phyloP scores from a whole-genome alignment of 1,140 invertebrate species.

The Drosophila prosaltans region DNA sequence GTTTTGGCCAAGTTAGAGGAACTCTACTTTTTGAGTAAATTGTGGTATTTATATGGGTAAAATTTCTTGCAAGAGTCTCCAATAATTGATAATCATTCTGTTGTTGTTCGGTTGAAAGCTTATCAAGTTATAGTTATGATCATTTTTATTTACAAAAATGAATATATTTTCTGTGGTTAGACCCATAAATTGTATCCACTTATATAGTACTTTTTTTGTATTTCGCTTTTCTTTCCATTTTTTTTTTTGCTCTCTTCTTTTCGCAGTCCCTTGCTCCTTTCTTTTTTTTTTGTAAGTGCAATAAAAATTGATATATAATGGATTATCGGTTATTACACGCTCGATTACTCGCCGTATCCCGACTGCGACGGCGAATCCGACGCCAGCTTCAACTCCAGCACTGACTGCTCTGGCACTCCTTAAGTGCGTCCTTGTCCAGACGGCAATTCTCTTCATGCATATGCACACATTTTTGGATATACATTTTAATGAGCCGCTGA shows the following conservation, averaged over 20 bases:
- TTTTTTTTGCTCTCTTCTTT: not conserved
- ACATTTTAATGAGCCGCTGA: slow-evolving; percentile 57
- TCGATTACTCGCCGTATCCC: slow-evolving; percentile 39
- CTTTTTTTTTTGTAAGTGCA: slow-evolving; percentile 43
- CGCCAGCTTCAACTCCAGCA: too few species aligned
- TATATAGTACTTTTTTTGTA: too few species aligned
- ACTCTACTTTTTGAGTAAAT: not conserved
- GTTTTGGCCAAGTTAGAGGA: not conserved
- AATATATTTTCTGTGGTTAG: not conserved
- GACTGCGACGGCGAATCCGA: not conserved
- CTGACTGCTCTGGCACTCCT: slow-evolving; percentile 23
- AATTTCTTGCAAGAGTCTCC: too few species aligned
- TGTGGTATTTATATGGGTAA: too few species aligned
- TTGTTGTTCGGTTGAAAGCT: not conserved
- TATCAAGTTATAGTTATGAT: not conserved
- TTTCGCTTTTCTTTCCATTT: not conserved
- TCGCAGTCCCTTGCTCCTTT: slow-evolving; percentile 24
- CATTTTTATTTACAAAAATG: not conserved
- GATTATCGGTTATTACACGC: slow-evolving; percentile 61
- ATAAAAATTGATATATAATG: slow-evolving; percentile 63
- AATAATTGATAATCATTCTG: too few species aligned
- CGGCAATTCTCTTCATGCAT: slow-evolving; percentile 26
- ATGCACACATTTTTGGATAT: slow-evolving; percentile 30
- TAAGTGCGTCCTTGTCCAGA: slow-evolving; percentile 29
- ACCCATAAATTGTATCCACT: not conserved